These are phyloP conservation scores for Pristionchus pacificus DNA, from an alignment of 1,140 invertebrate genomes.

Conservation along the genomic window DNA sequence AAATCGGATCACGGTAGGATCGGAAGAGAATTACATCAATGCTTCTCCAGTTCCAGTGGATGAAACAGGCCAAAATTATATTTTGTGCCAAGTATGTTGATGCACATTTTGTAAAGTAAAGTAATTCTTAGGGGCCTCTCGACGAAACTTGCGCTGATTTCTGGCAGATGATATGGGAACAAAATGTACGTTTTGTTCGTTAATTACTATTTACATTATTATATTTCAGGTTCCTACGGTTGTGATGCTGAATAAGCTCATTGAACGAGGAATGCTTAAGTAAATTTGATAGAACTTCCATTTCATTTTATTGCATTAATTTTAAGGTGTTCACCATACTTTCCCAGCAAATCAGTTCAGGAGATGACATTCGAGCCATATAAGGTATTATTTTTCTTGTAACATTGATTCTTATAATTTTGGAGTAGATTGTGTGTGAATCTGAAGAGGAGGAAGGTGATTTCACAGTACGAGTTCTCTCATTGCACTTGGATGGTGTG, in stretches of 20 bases:
- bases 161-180: conserved; percentile 49
- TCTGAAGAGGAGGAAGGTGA: background rate
- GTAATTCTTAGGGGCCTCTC: conserved; percentile 32
- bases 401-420: background rate
- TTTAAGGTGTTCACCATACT: background rate
- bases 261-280: conserved; percentile 45
- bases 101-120: background rate
- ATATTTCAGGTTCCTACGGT: conserved; percentile 32
- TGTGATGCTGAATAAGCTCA: conserved; percentile 45
- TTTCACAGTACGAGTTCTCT: background rate
- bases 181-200: no score
- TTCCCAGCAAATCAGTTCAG: background rate
- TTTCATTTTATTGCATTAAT: conserved; percentile 6
- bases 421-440: conserved; percentile 9
- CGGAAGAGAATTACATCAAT: conserved; percentile 42
- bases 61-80: conserved; percentile 38
- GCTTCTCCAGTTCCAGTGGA: conserved; percentile 36
- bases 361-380: background rate
- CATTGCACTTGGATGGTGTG: conserved; percentile 66
- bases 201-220: no score
- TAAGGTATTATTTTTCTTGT: background rate
- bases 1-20: conserved; percentile 34
- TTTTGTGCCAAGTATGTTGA: conserved; percentile 32
- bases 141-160: conserved; percentile 40
- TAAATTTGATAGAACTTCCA: conserved; percentile 15